Evolutionary conservation across 1,140 invertebrate genomes (phyloP).

Genomic region (Trachymyrmex septentrionalis): DNA sequence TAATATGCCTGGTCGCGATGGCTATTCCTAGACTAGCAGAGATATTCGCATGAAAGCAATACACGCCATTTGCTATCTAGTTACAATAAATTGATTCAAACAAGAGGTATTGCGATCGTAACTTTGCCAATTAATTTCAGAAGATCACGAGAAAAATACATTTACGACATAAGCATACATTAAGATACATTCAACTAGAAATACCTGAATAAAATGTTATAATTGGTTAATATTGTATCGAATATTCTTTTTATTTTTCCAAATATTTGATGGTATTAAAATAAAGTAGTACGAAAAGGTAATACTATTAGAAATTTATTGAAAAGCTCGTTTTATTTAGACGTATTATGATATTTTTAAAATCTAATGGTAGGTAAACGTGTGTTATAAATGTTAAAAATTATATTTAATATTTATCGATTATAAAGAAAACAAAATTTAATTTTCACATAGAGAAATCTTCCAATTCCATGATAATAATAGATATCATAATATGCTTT

Average conservation of each 20-base stretch:
- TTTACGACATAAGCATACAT: not conserved
- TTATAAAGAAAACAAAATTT: not conserved
- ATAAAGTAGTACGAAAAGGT: not conserved
- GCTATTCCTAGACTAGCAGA: constrained; percentile 72
- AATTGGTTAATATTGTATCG: not conserved
- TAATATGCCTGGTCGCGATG: constrained; percentile 69
- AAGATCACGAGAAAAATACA: not conserved
- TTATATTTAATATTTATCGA: not conserved
- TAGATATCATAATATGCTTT: not conserved
- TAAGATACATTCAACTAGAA: not conserved
- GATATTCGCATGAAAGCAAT: constrained; percentile 1
- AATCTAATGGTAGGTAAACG: not conserved
- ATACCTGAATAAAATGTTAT: not conserved
- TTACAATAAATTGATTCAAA: constrained; percentile 29
- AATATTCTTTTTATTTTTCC: not conserved
- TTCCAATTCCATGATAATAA: not conserved
- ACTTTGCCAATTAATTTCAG: not conserved
- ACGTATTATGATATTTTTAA: not conserved
- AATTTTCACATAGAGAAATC: not conserved
- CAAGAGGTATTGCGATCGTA: constrained; percentile 22
- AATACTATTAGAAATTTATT: not conserved
- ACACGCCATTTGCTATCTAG: constrained; percentile 9
- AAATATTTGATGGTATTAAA: not conserved
- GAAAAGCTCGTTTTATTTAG: not conserved
- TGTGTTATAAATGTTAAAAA: not conserved